Base-by-base conservation (phyloP, 2,113 vertebrate genomes). In the Tetraodon nigroviridis region DNA sequence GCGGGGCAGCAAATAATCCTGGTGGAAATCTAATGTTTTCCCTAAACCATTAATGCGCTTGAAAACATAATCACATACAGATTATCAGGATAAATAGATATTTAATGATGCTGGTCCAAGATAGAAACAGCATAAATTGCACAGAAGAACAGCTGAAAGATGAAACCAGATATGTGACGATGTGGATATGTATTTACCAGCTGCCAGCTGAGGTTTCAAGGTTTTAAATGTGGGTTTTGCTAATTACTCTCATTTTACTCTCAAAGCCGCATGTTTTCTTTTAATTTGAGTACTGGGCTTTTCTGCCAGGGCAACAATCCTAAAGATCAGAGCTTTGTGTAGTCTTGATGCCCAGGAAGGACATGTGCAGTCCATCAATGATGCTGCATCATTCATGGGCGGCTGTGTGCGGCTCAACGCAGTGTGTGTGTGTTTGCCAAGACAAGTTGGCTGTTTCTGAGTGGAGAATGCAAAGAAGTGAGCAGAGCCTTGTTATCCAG, bases 401-500 rank as follows among this genome's bases (percentile, higher is more conserved):
- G 32, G 32, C 32, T 37, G 32, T 37, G n/a, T 15, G 44, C 44
- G 14, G 44, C 44, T 3, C 17, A 6, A 15, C 16, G 41, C 41
- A 3, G 41, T 44, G 41, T 44, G 42, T 46, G 32, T 44, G 42
- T 46, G 32, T 48, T 51, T 60, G 51, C n/a, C 55, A 53, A 10
- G 8, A 11, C 58, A 20, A 54, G 40, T 49, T 22, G 22, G 13
- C 4, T 40, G 6, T 61, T 52, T 62, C 57, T 45, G 8, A 64
- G 55, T 27, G 69, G 53, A 52, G 55, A 58, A 54, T 67, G 53
- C 66, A 64, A 47, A 51, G 20, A 60, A 49, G 61, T 66, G 57
- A 45, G 64, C 49, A 51, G 21, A 52, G 45, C 21, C 71, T 78
- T 71, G 57, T 72, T 74, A 74, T 67, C 49, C 41, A 57, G 72